Evolutionary conservation across 2,888 invertebrate genomes (phyloP).

Genomic region (Heteromurus nitidus): DNA sequence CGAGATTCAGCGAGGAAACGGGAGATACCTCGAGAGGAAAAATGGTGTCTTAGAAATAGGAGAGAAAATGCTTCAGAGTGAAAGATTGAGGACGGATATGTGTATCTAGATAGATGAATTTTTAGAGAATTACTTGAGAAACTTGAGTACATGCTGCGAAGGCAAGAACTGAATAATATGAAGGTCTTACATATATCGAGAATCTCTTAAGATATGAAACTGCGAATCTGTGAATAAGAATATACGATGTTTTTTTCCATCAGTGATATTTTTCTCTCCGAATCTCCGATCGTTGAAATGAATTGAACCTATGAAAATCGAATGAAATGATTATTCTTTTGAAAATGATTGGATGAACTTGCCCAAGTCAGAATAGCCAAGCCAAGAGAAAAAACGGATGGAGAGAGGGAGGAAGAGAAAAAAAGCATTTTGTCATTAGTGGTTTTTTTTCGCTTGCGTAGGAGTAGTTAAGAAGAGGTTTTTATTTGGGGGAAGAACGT

Average conservation of each 20-base stretch:
- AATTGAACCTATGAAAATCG: constrained; percentile 26
- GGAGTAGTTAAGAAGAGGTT: not conserved
- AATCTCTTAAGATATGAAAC: too few relatives aligned
- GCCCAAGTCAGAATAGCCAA: not conserved
- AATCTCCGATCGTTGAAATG: constrained; percentile 3
- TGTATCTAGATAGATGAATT: constrained; percentile 20
- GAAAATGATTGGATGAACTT: constrained; percentile 26
- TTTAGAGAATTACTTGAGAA: constrained; percentile 7
- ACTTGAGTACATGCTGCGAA: not conserved
- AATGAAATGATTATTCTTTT: constrained; percentile 20
- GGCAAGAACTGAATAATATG: not conserved
- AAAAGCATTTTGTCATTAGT: constrained; percentile 36
- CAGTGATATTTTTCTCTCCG: constrained; percentile 1
- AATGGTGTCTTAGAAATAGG: not conserved
- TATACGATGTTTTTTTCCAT: constrained; percentile 1
- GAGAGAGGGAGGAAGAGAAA: not conserved
- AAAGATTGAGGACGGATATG: constrained; percentile 19
- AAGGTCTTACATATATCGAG: too few relatives aligned
- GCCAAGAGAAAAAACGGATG: not conserved
- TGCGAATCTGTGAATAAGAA: too few relatives aligned
- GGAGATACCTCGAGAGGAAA: constrained; percentile 3
- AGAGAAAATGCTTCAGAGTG: not conserved
- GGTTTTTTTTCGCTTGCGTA: constrained; percentile 29
- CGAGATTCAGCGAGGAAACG: constrained; percentile 18
- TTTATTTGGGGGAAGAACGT: not conserved